phyloP scores from a whole-genome alignment of 2,113 vertebrate genomes.

The Colossoma macropomum region DNA sequence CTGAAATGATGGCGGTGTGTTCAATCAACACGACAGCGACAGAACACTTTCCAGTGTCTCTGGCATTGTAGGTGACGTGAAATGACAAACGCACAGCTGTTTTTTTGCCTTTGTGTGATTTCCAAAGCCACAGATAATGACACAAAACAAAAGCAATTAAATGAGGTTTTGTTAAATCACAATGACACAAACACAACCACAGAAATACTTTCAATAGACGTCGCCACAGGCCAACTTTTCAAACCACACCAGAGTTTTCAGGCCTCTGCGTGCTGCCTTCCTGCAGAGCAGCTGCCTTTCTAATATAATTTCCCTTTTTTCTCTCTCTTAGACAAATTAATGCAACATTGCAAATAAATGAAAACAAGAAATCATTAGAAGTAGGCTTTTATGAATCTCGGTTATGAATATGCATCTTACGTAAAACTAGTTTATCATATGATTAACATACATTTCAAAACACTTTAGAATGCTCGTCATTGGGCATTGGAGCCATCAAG shows the following conservation, averaged over 20 bases:
- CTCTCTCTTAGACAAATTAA: not conserved
- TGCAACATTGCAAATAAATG: not conserved
- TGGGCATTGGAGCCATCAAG: not conserved
- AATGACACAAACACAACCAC: not conserved
- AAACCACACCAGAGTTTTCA: not conserved
- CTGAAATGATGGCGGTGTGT: not conserved
- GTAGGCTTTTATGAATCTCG: not conserved
- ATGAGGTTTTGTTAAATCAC: slow-evolving; percentile 6
- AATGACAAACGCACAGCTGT: not conserved
- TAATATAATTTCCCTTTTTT: not conserved
- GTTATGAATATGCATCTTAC: not conserved
- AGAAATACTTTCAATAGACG: not conserved
- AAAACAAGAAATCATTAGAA: not conserved
- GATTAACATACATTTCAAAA: not conserved
- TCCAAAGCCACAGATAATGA: slow-evolving; percentile 7
- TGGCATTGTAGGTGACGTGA: not conserved
- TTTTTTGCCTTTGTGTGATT: not conserved
- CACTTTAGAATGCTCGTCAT: not conserved
- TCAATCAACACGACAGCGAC: not conserved
- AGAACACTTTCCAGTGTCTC: not conserved
- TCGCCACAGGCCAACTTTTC: not conserved
- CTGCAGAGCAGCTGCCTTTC: not conserved
- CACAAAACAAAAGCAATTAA: slow-evolving; percentile 7
- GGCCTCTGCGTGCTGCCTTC: not conserved
- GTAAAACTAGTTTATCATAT: not conserved